A percentile compares a stretch with the other conserved stretches of the same genome.
phyloP scores from a whole-genome alignment of 2,797 vertebrate genomes.

The Anabas testudineus region DNA sequence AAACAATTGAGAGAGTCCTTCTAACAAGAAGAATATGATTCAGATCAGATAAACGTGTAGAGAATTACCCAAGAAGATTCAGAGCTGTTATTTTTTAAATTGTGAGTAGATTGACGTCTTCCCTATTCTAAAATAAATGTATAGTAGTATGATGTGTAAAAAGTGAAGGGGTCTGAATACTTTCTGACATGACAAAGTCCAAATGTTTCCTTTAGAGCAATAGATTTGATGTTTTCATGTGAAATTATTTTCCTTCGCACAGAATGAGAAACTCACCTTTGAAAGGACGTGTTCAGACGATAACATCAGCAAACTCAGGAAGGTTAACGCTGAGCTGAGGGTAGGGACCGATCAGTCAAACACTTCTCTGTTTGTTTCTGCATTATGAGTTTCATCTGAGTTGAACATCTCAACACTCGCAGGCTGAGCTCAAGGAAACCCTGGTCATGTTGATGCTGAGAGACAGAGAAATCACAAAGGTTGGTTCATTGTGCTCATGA shows the following conservation, averaged over 20 bases:
- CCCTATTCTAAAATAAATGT: no score
- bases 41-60: no score
- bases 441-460: constrained; percentile 72
- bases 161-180: no score
- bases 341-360: constrained; percentile 63
- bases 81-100: no score
- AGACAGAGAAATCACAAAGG: constrained; percentile 82
- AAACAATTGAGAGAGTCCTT: no score
- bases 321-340: constrained; percentile 74
- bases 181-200: neutral
- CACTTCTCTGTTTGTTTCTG: neutral
- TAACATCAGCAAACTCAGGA: constrained; percentile 75
- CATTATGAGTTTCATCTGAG: neutral
- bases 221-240: neutral
- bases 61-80: no score
- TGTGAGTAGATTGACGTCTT: no score
- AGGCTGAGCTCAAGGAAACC: constrained; percentile 80
- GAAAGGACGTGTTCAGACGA: constrained; percentile 79
- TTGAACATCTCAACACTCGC: constrained; percentile 37
- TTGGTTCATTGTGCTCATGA: constrained; percentile 31
- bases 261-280: constrained; percentile 83
- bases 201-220: neutral
- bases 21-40: no score
- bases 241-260: constrained; percentile 1
- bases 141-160: no score